Percentiles rank a stretch among this genome's conserved stretches.
phyloP scores from a whole-genome alignment of 2,113 vertebrate species.

The Morphnarchus princeps region DNA sequence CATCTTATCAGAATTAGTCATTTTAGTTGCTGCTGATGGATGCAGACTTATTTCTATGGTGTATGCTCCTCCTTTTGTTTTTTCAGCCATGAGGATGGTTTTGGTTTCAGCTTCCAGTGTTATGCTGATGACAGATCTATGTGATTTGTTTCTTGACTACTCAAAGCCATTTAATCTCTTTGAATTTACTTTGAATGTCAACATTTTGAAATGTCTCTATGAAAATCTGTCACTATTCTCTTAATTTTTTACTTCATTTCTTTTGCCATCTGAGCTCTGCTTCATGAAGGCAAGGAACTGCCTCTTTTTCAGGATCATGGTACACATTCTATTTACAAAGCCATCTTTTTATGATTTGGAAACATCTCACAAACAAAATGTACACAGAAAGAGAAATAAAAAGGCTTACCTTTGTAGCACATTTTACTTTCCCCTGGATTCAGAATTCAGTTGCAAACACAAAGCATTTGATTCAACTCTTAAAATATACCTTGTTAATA shows the following conservation, averaged over 20 bases:
- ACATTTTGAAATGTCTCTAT: slow-evolving; percentile 28
- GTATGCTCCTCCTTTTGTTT: neutral
- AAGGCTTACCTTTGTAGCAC: neutral
- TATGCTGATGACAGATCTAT: neutral
- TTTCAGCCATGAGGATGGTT: neutral
- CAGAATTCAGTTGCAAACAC: neutral
- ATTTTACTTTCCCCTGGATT: neutral
- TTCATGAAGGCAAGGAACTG: neutral
- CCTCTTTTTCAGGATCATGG: neutral
- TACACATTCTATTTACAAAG: neutral
- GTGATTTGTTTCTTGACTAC: slow-evolving; percentile 18
- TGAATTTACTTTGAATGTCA: slow-evolving; percentile 34
- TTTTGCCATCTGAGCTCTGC: neutral
- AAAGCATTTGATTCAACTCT: neutral
- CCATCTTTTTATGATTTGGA: neutral
- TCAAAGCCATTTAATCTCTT: slow-evolving; percentile 40
- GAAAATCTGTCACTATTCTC: slow-evolving; percentile 12
- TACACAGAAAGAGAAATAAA: neutral
- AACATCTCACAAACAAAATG: neutral
- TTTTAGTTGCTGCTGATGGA: neutral
- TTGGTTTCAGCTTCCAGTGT: slow-evolving; percentile 2
- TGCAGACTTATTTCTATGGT: neutral
- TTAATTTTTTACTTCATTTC: neutral
- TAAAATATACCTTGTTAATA: neutral
- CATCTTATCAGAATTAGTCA: neutral